phyloP scores from a whole-genome alignment of 1,140 invertebrate genomes.

The Pemphigus obesinymphae region DNA sequence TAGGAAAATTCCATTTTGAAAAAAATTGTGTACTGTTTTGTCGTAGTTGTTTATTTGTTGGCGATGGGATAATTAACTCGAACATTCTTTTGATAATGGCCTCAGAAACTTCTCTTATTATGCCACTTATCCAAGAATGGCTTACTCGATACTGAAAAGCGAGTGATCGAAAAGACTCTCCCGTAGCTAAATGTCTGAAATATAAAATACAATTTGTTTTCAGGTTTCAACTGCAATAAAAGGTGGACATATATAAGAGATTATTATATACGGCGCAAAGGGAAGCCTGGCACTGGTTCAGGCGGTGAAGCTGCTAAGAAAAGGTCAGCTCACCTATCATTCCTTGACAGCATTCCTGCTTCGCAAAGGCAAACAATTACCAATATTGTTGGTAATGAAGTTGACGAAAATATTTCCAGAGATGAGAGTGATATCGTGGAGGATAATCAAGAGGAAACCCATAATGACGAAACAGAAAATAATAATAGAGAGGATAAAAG shows the following conservation, averaged over 20 bases:
- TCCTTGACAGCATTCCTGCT: neutral
- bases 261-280: neutral
- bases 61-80: no score
- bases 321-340: slow-evolving; percentile 16
- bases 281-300: slow-evolving; percentile 11
- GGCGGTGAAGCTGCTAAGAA: neutral
- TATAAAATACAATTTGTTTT: slow-evolving; percentile 17
- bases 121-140: slow-evolving; percentile 10
- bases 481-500: neutral
- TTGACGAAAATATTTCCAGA: no score
- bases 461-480: neutral
- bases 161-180: slow-evolving; percentile 41
- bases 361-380: slow-evolving; percentile 6
- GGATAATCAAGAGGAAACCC: neutral
- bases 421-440: neutral
- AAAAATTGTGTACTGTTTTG: slow-evolving; percentile 51
- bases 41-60: slow-evolving; percentile 7
- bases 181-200: slow-evolving; percentile 43
- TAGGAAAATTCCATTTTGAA: slow-evolving; percentile 45
- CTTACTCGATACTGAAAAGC: slow-evolving; percentile 36
- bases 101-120: no score
- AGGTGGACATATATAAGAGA: neutral
- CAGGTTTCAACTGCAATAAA: neutral
- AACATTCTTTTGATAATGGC: no score
- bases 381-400: neutral